Base-by-base conservation (phyloP, 2,113 vertebrate genomes). In the Ia io region DNA sequence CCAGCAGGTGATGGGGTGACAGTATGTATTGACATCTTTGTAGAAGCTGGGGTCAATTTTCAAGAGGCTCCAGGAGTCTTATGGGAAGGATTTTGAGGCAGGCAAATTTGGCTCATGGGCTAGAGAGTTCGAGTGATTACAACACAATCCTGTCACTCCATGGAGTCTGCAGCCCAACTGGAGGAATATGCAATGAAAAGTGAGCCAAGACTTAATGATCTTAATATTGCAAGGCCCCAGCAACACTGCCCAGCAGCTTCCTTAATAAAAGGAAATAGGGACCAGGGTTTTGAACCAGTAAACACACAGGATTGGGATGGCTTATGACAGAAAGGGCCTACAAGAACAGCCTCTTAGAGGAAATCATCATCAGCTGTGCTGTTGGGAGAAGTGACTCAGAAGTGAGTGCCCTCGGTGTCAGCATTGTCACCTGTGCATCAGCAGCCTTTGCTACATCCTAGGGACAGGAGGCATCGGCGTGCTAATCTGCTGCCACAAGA, bases 321-420 rank as follows among this genome's bases (percentile, higher is more conserved):
- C 47, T 71, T 44, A 17, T 28, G 28, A 16, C 44, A 59, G 8
- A 3, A 32, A 20, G 20, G 17, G 18, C 12, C 12, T 1, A 5
- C 3, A 9, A 59, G 42, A 80, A 35, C 9, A 80, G 82, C 22
- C 56, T 13, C 59, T 63, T 40, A 32, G 30, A 79, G 47, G 53
- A 28, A 32, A 73, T 20, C 28, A 59, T 70, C 9, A 51, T 53
- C 9, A 14, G 28, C 63, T 28, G 30, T 65, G 22, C 1, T 13
- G 22, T 83, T 20, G n/a, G 37, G 23, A 28, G 1, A 30, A 84
- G 23, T 2, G 7, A 51, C 10, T 69, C 1, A 10, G 76, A 47
- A 6, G 1, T 11, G 7, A 13, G 37, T 11, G 37, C 42, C 63
- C 28, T 65, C 9, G 2, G 22, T 1, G 2, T 11, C 2, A 11